A percentile compares a stretch with the other conserved stretches of the same genome.
Evolutionary conservation across 2,888 invertebrate species (phyloP).

Genomic region (Ophion obscuratus): DNA sequence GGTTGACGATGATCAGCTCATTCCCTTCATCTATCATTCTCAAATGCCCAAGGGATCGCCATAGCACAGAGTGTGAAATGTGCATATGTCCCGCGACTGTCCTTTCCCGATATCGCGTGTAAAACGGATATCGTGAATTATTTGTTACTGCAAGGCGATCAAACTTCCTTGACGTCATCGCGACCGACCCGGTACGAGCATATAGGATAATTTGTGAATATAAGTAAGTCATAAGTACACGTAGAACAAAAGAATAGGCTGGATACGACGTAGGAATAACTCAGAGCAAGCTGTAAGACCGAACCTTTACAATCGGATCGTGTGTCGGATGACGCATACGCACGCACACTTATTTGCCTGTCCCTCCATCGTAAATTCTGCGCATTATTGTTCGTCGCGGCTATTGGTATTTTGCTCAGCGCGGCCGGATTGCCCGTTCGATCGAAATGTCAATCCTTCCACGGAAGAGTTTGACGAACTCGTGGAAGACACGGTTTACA

Average conservation of each 20-base stretch:
- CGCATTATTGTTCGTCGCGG: not conserved
- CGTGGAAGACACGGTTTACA: not conserved
- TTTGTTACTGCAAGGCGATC: constrained; percentile 22
- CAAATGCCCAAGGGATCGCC: not conserved
- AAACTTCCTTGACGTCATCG: constrained; percentile 33
- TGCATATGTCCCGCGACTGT: constrained; percentile 1
- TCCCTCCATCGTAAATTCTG: not conserved
- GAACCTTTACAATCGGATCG: constrained; percentile 18
- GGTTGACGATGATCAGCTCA: not conserved
- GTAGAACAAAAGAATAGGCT: constrained; percentile 19
- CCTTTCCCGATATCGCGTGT: constrained; percentile 1
- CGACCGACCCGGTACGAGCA: not conserved
- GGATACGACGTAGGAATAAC: constrained; percentile 23
- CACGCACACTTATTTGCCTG: not conserved
- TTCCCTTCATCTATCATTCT: not conserved
- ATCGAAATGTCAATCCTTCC: constrained; percentile 11
- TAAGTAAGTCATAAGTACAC: constrained; percentile 17
- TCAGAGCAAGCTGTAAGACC: constrained; percentile 15
- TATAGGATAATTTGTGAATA: constrained; percentile 40
- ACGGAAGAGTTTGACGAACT: not conserved
- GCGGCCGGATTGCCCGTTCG: not conserved
- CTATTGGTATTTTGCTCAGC: constrained; percentile 9
- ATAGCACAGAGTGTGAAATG: not conserved
- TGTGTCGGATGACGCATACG: not conserved
- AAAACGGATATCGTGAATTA: constrained; percentile 24